phyloP scores from a whole-genome alignment of 2,113 vertebrate species.

The Larimichthys polyactis region DNA sequence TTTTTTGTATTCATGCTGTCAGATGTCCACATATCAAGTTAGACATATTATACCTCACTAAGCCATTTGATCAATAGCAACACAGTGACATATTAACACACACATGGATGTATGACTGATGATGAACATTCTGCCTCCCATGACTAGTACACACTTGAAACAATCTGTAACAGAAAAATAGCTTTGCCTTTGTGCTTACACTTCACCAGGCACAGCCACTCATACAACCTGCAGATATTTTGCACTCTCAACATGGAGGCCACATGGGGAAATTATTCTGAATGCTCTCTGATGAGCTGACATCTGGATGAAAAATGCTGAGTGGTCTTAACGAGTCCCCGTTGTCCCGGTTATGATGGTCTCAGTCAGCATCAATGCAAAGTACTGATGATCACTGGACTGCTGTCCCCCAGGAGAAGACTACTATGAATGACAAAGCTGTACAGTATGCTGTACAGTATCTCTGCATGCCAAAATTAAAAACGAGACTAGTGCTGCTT shows the following conservation, averaged over 20 bases:
- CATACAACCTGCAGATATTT: constrained; percentile 25
- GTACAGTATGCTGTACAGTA: neutral
- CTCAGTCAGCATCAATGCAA: constrained; percentile 44
- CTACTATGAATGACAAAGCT: neutral
- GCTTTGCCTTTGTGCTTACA: constrained; percentile 4
- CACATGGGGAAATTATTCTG: constrained; percentile 36
- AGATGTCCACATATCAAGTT: neutral
- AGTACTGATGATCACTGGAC: constrained; percentile 20
- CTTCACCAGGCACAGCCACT: neutral
- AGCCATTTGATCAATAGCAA: neutral
- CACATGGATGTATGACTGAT: no score
- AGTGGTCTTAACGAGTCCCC: constrained; percentile 52
- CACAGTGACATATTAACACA: constrained; percentile 22
- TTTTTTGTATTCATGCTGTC: constrained; percentile 1
- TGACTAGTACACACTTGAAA: neutral
- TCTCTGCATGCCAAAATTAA: neutral
- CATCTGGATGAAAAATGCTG: constrained; percentile 43
- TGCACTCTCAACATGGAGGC: constrained; percentile 7
- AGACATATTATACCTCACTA: neutral
- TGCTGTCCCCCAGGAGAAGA: neutral
- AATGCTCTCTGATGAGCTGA: constrained; percentile 42
- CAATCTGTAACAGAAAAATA: neutral
- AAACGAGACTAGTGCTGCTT: neutral
- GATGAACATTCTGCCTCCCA: no score
- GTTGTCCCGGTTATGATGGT: constrained; percentile 46